These are phyloP conservation scores for Stigmatopora argus DNA, from an alignment of 2,113 vertebrate species.

Conservation along the genomic window DNA sequence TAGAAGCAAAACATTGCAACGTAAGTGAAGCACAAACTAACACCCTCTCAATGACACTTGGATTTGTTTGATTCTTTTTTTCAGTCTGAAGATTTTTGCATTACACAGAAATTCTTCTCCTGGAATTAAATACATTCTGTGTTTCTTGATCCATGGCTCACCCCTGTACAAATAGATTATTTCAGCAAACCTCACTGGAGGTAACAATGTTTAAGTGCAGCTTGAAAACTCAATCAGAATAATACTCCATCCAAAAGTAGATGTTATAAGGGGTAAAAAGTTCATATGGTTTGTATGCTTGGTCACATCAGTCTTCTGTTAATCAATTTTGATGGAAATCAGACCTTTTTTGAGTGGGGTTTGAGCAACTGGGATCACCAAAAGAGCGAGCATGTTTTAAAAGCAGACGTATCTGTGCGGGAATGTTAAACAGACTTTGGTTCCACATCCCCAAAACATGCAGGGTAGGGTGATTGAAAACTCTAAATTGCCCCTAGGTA, in stretches of 20 bases:
- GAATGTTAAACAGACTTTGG: slow-evolving; percentile 5
- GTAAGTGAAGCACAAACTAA: neutral
- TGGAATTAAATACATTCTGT: neutral
- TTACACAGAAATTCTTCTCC: neutral
- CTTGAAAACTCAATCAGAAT: neutral
- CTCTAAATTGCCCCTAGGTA: no score
- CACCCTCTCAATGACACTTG: neutral
- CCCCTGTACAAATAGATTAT: neutral
- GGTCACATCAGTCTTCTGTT: neutral
- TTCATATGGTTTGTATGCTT: neutral
- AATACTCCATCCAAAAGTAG: neutral
- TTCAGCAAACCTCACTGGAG: neutral
- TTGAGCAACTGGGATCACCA: neutral
- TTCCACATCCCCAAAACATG: no score
- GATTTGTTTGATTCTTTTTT: neutral
- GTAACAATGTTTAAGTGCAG: neutral
- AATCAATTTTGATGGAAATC: neutral
- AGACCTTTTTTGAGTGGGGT: slow-evolving; percentile 3
- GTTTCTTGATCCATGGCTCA: neutral
- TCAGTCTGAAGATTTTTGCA: neutral
- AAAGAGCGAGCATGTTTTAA: neutral
- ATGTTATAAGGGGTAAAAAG: neutral
- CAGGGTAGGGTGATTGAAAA: no score
- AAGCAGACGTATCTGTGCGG: neutral
- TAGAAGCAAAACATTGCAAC: neutral